Percentiles rank a stretch among this genome's conserved stretches.
phyloP scores from a whole-genome alignment of 2,888 invertebrate species.

The Colletes collaris region DNA sequence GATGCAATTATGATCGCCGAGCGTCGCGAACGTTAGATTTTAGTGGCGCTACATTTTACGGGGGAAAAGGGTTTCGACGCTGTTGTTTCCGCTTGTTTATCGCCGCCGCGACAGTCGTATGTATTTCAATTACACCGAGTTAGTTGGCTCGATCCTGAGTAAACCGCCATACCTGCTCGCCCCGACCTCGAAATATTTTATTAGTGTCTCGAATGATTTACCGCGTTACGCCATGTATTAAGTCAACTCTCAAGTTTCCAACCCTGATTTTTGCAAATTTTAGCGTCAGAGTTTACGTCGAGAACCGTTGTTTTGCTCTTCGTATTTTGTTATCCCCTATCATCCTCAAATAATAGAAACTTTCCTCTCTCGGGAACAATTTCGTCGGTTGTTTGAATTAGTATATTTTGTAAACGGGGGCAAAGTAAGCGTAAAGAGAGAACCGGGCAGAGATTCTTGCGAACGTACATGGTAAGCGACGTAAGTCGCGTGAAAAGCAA shows the following conservation, averaged over 20 bases:
- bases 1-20: slow-evolving; percentile 23
- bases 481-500: slow-evolving; percentile 3
- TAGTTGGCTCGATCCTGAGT: not conserved
- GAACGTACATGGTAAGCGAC: not conserved
- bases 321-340: too few species aligned
- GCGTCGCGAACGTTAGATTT: slow-evolving; percentile 1
- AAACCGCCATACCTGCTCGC: too few species aligned
- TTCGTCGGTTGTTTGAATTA: not conserved
- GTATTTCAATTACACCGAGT: slow-evolving; percentile 33
- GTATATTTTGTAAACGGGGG: not conserved
- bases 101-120: not conserved
- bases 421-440: too few species aligned
- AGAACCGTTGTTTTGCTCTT: too few species aligned
- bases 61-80: not conserved
- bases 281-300: too few species aligned
- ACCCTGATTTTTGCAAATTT: too few species aligned
- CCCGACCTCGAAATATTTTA: too few species aligned
- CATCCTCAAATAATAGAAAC: too few species aligned
- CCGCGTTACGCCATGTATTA: too few species aligned
- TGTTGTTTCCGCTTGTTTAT: slow-evolving; percentile 24
- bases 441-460: not conserved
- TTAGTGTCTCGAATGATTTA: too few species aligned
- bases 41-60: not conserved
- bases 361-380: too few species aligned
- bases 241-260: too few species aligned